Evolutionary conservation across 2,113 vertebrate species (phyloP).

Genomic region (Coryphaenoides rupestris): DNA sequence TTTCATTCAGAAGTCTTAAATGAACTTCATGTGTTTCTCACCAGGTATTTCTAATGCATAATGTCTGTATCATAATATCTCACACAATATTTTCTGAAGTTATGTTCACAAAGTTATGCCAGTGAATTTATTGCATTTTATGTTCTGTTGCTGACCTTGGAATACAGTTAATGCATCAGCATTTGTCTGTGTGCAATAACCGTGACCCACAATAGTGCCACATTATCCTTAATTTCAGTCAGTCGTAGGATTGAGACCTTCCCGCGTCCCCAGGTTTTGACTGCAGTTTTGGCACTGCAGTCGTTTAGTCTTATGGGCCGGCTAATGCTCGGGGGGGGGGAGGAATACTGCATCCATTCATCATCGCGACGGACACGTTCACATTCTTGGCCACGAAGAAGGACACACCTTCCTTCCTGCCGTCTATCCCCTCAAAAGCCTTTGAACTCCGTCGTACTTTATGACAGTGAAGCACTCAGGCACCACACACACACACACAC

Average conservation of each 20-base stretch:
- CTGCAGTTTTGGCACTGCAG: conserved; percentile 22
- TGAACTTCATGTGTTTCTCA: no score
- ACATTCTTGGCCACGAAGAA: conserved; percentile 13
- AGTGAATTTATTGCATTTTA: no score
- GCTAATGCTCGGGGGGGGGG: conserved; percentile 25
- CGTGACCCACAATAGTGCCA: not conserved
- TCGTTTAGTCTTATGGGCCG: conserved; percentile 14
- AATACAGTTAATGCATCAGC: no score
- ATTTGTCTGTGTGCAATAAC: no score
- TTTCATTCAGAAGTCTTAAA: no score
- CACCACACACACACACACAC: not conserved
- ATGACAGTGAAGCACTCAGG: not conserved
- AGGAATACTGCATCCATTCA: conserved; percentile 45
- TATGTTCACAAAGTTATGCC: no score
- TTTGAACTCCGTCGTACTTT: conserved; percentile 1
- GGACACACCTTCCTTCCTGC: conserved; percentile 17
- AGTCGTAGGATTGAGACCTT: not conserved
- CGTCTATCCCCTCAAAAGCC: conserved; percentile 21
- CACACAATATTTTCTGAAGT: no score
- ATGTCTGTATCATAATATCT: no score
- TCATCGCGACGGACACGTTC: conserved; percentile 19
- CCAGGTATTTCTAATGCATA: no score
- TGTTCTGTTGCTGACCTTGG: no score
- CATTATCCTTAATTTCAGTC: not conserved
- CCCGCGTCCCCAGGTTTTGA: conserved; percentile 23